A percentile compares a stretch with the other conserved stretches of the same genome.
Conservation (phyloP, 2,797 vertebrate species). For the Hozukius guyotensis region DNA sequence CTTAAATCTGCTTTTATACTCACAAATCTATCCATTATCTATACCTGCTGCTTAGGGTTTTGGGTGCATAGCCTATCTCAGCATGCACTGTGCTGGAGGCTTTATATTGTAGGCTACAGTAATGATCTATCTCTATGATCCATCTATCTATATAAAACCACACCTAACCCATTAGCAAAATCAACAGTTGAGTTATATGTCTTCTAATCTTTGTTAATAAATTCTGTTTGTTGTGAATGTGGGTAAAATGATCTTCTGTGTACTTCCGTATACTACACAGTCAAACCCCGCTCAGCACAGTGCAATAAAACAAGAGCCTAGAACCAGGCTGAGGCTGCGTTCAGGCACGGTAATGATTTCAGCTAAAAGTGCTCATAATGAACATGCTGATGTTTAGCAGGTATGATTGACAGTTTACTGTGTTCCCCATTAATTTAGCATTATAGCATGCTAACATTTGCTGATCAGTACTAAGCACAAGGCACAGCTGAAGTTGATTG, state of each 20-base stretch:
- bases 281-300: background rate
- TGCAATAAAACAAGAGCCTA: background rate
- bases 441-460: background rate
- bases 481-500: background rate
- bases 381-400: background rate
- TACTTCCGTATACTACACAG: background rate
- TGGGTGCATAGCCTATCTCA: background rate
- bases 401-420: background rate
- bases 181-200: background rate
- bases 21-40: background rate
- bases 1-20: background rate
- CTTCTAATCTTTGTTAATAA: background rate
- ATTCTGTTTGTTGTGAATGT: background rate
- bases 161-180: background rate
- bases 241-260: background rate
- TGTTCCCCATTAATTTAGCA: background rate
- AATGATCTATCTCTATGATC: too few species aligned
- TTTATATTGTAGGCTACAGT: background rate
- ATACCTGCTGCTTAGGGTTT: background rate
- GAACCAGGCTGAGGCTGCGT: background rate
- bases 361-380: background rate
- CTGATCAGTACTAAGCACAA: background rate
- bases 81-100: background rate
- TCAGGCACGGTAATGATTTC: background rate
- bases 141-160: background rate